Evolutionary conservation across 2,888 invertebrate species (phyloP).

Genomic region (Myopa tessellatipennis): DNA sequence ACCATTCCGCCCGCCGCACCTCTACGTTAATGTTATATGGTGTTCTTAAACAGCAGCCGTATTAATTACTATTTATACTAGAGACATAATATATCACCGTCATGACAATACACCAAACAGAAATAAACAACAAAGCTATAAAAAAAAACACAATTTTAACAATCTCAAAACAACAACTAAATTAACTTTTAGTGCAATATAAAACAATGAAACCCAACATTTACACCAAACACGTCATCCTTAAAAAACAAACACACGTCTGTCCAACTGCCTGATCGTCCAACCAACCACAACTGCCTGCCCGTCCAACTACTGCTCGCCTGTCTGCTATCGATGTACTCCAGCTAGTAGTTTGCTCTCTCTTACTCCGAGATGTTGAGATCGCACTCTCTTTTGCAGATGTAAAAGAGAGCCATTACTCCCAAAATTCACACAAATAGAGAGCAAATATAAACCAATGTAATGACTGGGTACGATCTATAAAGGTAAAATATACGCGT

Average conservation of each 20-base stretch:
- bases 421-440: constrained; percentile 41
- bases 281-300: constrained; percentile 46
- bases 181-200: background rate
- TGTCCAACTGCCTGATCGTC: constrained; percentile 42
- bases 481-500: constrained; percentile 64
- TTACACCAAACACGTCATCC: background rate
- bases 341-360: constrained; percentile 41
- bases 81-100: constrained; percentile 33
- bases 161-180: background rate
- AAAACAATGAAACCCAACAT: background rate
- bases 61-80: constrained; percentile 56
- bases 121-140: constrained; percentile 19
- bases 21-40: constrained; percentile 9
- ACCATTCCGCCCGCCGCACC: constrained; percentile 15
- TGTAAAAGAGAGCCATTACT: constrained; percentile 34
- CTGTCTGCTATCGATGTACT: constrained; percentile 57
- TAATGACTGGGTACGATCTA: constrained; percentile 68
- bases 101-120: background rate
- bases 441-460: constrained; percentile 48
- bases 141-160: background rate
- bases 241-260: constrained; percentile 32
- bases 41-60: constrained; percentile 48
- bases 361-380: constrained; percentile 23
- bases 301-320: constrained; percentile 52
- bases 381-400: constrained; percentile 30